Evolutionary conservation across 1,140 invertebrate species (phyloP), one percentile per base, ranked within the genome.

Genomic region (Musca domestica): DNA sequence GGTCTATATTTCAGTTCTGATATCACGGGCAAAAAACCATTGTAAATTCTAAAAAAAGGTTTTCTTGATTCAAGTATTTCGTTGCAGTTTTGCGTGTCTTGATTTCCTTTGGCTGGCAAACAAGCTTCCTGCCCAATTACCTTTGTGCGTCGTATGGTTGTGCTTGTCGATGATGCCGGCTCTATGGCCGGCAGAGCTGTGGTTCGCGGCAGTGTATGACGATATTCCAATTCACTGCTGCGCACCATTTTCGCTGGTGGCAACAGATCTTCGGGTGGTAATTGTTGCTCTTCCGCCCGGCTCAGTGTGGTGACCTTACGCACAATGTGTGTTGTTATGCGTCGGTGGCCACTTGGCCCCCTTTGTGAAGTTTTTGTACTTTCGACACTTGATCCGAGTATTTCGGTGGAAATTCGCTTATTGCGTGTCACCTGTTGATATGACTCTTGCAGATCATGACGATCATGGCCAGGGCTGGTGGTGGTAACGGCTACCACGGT

Each of bases 271-370:
- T 92, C 90, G 70, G 94, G 90, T 17, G 88, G 84, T 17, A 88
- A 86, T 69, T 88, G 87, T 69, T 91, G 88, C 77, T 95, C 92
- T 74, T 96, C 93, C 22, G 93, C 94, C 2, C 93, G 86, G 17
- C 93, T 94, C 64, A 96, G 79, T 1, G 94, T 95, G 9, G 94
- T 96, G 69, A 95, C 94, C 81, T 95, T 96, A 56, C 93, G 86
- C 6, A 95, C 89, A 69, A 95, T 92, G 72, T 92, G 88, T 23
- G 93, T 93, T 15, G 93, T 95, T 66, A 95, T 93, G 67, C 90
- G 86, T 58, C 91, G 86, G 71, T 89, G 88, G 63, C 89, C 92
- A 81, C 86, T 92, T 73, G 88, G 88, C 70, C 86, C 89, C 75
- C 87, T 88, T 83, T 87, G 89, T 77, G 90, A 92, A 72, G 91